Conservation (phyloP, 2,888 invertebrate species). For the Pasiphila rectangulata region DNA sequence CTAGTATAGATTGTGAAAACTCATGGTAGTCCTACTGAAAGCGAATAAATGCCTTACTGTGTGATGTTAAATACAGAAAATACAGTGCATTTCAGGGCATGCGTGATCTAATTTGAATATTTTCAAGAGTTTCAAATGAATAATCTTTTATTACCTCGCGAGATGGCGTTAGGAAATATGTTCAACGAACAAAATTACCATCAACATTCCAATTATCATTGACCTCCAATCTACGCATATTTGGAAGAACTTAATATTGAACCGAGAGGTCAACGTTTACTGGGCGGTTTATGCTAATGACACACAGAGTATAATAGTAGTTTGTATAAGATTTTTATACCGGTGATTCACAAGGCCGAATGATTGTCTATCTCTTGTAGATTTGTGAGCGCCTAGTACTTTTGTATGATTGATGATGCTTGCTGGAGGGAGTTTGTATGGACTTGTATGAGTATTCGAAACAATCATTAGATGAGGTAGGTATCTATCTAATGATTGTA, state of each 20-base stretch:
- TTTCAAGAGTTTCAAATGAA: no score
- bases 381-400: slow-evolving; percentile 45
- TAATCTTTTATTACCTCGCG: slow-evolving; percentile 10
- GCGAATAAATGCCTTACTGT: no score
- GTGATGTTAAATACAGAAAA: no score
- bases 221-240: slow-evolving; percentile 17
- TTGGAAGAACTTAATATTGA: background rate
- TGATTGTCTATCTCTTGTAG: slow-evolving; percentile 38
- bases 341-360: slow-evolving; percentile 51
- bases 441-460: slow-evolving; percentile 23
- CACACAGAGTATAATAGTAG: slow-evolving; percentile 15
- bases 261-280: slow-evolving; percentile 27
- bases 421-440: slow-evolving; percentile 34
- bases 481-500: no score
- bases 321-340: slow-evolving; percentile 9
- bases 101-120: no score
- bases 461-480: background rate
- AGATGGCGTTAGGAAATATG: slow-evolving; percentile 28
- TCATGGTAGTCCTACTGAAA: no score
- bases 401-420: slow-evolving; percentile 44
- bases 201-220: slow-evolving; percentile 5
- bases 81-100: no score
- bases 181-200: slow-evolving; percentile 1
- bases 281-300: slow-evolving; percentile 28
- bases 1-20: no score